Conservation (phyloP, 2,888 invertebrate species). For the Sinhomidia bicolor region DNA sequence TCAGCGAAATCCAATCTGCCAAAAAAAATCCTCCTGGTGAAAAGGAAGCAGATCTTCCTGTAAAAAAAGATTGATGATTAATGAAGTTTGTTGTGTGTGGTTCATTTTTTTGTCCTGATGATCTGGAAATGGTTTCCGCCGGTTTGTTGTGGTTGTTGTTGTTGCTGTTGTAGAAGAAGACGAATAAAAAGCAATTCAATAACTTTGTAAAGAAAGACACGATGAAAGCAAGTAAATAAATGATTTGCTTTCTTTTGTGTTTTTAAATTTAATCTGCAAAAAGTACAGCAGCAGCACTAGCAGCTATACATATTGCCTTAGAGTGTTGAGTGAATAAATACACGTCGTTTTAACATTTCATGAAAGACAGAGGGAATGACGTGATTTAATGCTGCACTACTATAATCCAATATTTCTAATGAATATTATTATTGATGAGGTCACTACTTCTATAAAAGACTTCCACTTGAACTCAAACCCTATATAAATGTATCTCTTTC, state of each 20-base stretch:
- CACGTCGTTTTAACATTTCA: not conserved
- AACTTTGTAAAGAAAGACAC: not conserved
- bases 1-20: not conserved
- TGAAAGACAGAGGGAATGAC: not conserved
- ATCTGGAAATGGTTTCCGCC: too few relatives aligned
- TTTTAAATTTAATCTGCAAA: constrained; percentile 1
- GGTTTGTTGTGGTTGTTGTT: too few relatives aligned
- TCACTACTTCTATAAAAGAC: not conserved
- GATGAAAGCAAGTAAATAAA: not conserved
- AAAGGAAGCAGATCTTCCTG: not conserved
- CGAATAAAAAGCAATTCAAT: not conserved
- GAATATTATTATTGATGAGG: constrained; percentile 1
- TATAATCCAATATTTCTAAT: constrained; percentile 42
- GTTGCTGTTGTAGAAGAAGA: too few relatives aligned
- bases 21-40: not conserved
- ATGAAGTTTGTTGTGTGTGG: constrained; percentile 26
- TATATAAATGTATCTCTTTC: too few relatives aligned
- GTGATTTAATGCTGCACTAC: not conserved
- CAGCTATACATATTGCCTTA: not conserved
- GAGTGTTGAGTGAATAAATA: not conserved
- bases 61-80: constrained; percentile 29
- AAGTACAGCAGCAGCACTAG: not conserved
- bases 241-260: constrained; percentile 1
- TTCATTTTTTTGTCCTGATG: not conserved
- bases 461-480: not conserved